Conservation (phyloP, 2,888 invertebrate species). For the Arctia plantaginis region DNA sequence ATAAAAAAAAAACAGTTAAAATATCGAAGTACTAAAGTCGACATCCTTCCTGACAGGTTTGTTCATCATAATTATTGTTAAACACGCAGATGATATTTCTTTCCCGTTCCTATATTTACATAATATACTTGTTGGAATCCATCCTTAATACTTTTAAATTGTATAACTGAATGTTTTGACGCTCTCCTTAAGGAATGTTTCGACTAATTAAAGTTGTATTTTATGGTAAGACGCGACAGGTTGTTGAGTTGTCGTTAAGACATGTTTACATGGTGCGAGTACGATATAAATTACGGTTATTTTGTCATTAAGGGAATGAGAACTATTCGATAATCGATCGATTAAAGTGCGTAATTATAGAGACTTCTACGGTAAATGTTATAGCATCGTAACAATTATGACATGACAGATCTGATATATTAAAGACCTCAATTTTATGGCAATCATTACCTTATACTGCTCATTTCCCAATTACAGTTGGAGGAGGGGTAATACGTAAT, state of each 20-base stretch:
- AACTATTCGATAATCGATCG: background rate
- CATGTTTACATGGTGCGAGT: slow-evolving; percentile 29
- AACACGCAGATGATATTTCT: slow-evolving; percentile 21
- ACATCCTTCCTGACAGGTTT: background rate
- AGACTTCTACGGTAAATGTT: background rate
- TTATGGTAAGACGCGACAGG: slow-evolving; percentile 50
- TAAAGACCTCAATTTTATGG: background rate
- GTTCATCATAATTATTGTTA: slow-evolving; percentile 19
- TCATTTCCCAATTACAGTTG: background rate
- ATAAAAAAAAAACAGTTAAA: slow-evolving; percentile 16
- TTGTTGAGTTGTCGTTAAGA: slow-evolving; percentile 34
- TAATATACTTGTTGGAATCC: slow-evolving; percentile 51
- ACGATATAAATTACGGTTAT: background rate
- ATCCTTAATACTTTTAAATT: slow-evolving; percentile 39
- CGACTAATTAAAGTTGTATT: slow-evolving; percentile 59
- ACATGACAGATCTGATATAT: background rate
- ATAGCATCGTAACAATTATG: background rate
- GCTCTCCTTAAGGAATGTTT: slow-evolving; percentile 39
- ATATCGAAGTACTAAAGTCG: background rate
- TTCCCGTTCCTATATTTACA: slow-evolving; percentile 19
- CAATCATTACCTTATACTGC: background rate
- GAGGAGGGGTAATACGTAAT: background rate
- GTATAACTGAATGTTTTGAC: slow-evolving; percentile 44
- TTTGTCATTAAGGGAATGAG: slow-evolving; percentile 5
- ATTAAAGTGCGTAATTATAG: background rate